Conservation (phyloP, 2,888 invertebrate species). For the Ethmia dodecea region DNA sequence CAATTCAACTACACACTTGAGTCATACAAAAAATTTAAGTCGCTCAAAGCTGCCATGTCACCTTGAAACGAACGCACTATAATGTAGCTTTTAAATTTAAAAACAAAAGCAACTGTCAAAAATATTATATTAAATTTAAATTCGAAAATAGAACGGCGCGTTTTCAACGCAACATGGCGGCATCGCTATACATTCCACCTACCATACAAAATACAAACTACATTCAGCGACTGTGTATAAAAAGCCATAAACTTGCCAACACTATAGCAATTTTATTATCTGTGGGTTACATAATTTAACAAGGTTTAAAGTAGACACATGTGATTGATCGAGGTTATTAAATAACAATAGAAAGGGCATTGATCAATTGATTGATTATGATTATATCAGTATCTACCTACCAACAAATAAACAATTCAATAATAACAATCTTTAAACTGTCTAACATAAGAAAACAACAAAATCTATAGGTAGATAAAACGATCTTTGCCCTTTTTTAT, state of each 20-base stretch:
- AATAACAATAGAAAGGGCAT: too few species aligned
- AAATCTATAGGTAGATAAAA: too few species aligned
- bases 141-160: constrained; percentile 12
- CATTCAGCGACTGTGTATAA: constrained; percentile 62
- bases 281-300: constrained; percentile 40
- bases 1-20: constrained; percentile 60
- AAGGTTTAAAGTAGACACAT: constrained; percentile 17
- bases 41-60: constrained; percentile 47
- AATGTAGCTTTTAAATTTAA: constrained; percentile 1
- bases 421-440: too few species aligned
- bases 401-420: too few species aligned
- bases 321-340: too few species aligned
- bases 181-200: constrained; percentile 51
- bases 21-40: constrained; percentile 54
- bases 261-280: constrained; percentile 38
- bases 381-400: too few species aligned
- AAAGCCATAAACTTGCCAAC: constrained; percentile 58
- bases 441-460: too few species aligned
- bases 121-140: too few species aligned
- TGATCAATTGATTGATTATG: too few species aligned
- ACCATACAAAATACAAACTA: constrained; percentile 61
- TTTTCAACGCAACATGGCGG: constrained; percentile 44
- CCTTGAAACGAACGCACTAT: constrained; percentile 23
- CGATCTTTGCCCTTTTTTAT: too few species aligned
- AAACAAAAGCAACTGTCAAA: constrained; percentile 12